phyloP scores from a whole-genome alignment of 2,113 vertebrate species.

The Anser cygnoides region DNA sequence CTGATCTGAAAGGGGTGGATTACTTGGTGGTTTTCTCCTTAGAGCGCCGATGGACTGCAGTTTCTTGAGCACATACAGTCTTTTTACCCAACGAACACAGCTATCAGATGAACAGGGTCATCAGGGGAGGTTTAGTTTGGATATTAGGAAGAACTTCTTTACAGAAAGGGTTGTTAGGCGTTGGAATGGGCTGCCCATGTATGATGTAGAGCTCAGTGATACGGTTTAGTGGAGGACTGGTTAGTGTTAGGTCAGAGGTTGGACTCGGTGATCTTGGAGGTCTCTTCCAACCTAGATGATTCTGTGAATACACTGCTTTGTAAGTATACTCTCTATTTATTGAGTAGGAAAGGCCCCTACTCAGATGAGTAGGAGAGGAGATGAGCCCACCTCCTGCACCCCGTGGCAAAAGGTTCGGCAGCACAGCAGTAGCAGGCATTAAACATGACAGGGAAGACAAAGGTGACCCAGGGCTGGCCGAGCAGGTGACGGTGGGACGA shows the following conservation, averaged over 20 bases:
- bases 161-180: too few species aligned
- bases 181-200: too few species aligned
- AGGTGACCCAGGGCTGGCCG: too few species aligned
- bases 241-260: too few species aligned
- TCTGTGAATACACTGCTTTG: not conserved
- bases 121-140: too few species aligned
- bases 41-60: not conserved
- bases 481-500: not conserved
- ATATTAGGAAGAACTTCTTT: too few species aligned
- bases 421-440: not conserved
- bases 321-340: not conserved
- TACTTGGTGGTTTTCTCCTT: not conserved
- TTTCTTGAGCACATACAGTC: not conserved
- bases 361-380: not conserved
- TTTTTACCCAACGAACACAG: not conserved
- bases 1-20: not conserved
- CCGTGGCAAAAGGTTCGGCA: not conserved
- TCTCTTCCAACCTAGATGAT: too few species aligned
- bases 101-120: not conserved
- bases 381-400: not conserved
- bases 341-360: not conserved
- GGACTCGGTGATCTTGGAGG: too few species aligned
- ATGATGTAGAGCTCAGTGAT: too few species aligned
- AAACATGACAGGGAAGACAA: too few species aligned
- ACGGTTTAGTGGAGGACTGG: too few species aligned